A percentile compares a stretch with the other conserved stretches of the same genome.
Evolutionary conservation across 2,113 vertebrate genomes (phyloP).

Genomic region (Oriolus oriolus): DNA sequence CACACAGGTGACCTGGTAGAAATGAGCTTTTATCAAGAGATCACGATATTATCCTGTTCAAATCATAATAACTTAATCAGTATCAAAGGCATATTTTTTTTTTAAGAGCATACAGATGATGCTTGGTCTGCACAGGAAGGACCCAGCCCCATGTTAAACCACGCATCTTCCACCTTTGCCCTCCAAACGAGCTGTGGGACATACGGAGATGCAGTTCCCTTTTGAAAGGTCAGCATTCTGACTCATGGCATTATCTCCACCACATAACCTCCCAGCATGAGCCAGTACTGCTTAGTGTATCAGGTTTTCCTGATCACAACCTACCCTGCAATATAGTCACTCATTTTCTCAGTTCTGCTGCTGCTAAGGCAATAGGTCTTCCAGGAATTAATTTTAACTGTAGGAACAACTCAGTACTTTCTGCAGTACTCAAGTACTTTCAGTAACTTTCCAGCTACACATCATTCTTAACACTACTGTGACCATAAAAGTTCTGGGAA

Average conservation of each 20-base stretch:
- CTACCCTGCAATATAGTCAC: not conserved
- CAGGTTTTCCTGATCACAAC: not conserved
- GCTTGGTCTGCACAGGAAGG: not conserved
- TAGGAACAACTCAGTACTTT: not conserved
- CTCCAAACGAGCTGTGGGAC: not conserved
- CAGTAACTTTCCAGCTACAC: not conserved
- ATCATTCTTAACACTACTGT: not conserved
- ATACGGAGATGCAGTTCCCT: not conserved
- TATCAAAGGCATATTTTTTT: not conserved
- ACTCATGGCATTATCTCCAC: not conserved
- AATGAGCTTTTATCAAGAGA: not conserved
- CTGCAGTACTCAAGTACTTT: not conserved
- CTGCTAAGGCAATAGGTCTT: not conserved
- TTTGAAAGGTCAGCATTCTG: not conserved
- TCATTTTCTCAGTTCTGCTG: not conserved
- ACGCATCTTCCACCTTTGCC: not conserved
- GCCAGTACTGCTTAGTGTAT: not conserved
- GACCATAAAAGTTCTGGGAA: not conserved
- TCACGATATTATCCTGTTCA: not conserved
- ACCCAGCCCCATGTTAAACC: not conserved
- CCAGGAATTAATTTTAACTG: not conserved
- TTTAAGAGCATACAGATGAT: not conserved
- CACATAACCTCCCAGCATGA: not conserved
- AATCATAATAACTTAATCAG: not conserved
- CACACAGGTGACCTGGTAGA: not conserved